phyloP scores from a whole-genome alignment of 2,888 invertebrate species.

The Drosophila birchii region DNA sequence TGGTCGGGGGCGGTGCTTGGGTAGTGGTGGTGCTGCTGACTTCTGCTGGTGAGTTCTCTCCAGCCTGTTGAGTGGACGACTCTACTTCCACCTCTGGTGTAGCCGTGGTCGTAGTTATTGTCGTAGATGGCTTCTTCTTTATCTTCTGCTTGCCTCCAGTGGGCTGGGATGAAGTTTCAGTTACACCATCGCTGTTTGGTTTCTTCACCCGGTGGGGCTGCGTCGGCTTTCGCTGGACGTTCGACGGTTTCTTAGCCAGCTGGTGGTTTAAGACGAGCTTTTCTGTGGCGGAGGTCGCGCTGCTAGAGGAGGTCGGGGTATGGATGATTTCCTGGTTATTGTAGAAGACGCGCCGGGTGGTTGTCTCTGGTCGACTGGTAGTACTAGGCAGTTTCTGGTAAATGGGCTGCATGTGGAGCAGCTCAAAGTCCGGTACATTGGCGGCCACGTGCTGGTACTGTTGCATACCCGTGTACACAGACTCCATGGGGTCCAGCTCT shows the following conservation, averaged over 20 bases:
- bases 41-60: conserved; percentile 22
- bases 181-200: conserved; percentile 53
- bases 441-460: conserved; percentile 80
- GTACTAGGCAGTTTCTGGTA: conserved; percentile 72
- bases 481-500: conserved; percentile 79
- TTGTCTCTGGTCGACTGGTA: conserved; percentile 66
- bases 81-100: conserved; percentile 30
- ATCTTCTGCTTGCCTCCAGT: conserved; percentile 72
- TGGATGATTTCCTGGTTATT: conserved; percentile 82
- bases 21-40: conserved; percentile 46
- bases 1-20: conserved; percentile 43
- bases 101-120: conserved; percentile 35
- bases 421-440: conserved; percentile 76
- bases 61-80: conserved; percentile 29
- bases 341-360: conserved; percentile 79
- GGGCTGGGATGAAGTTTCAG: conserved; percentile 36
- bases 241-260: conserved; percentile 66
- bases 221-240: conserved; percentile 64
- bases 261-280: conserved; percentile 41
- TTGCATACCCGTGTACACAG: conserved; percentile 81
- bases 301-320: conserved; percentile 57
- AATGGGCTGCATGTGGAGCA: conserved; percentile 80
- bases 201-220: conserved; percentile 75
- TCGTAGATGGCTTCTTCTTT: conserved; percentile 72
- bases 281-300: conserved; percentile 46